A percentile compares a stretch with the other conserved stretches of the same genome.
Conservation (phyloP, 2,113 vertebrate genomes). For the Pagrus major region DNA sequence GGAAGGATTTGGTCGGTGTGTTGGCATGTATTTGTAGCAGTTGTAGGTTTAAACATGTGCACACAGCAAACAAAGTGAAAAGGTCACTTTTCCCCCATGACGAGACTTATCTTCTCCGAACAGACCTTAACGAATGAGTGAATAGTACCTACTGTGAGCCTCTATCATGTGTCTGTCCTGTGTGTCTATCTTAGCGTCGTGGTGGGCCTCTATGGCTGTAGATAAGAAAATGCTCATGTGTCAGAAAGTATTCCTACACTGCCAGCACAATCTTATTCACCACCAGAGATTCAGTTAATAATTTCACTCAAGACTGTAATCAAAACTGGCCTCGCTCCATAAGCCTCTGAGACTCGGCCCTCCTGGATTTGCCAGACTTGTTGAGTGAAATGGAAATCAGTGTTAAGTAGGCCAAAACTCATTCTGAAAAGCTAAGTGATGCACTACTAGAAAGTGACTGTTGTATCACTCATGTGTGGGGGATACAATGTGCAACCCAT, state of each 20-base stretch:
- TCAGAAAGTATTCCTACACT: slow-evolving; percentile 26
- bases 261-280: slow-evolving; percentile 28
- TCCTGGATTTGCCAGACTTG: slow-evolving; percentile 50
- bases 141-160: not conserved
- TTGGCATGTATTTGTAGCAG: not conserved
- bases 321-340: slow-evolving; percentile 59
- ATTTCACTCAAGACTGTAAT: slow-evolving; percentile 62
- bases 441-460: not conserved
- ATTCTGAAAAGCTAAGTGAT: not conserved
- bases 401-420: not conserved
- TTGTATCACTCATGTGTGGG: too few species aligned
- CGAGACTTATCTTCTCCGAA: slow-evolving; percentile 28
- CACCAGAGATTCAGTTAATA: slow-evolving; percentile 48
- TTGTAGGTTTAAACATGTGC: not conserved
- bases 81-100: not conserved
- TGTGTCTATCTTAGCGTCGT: not conserved
- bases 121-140: slow-evolving; percentile 23
- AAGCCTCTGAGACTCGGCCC: slow-evolving; percentile 54
- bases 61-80: not conserved
- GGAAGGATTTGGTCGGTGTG: not conserved
- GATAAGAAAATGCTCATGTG: not conserved
- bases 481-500: too few species aligned
- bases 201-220: not conserved
- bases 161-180: slow-evolving; percentile 3
- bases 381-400: slow-evolving; percentile 32